Conservation (phyloP, 2,797 vertebrate genomes). For the Mus spretus region DNA sequence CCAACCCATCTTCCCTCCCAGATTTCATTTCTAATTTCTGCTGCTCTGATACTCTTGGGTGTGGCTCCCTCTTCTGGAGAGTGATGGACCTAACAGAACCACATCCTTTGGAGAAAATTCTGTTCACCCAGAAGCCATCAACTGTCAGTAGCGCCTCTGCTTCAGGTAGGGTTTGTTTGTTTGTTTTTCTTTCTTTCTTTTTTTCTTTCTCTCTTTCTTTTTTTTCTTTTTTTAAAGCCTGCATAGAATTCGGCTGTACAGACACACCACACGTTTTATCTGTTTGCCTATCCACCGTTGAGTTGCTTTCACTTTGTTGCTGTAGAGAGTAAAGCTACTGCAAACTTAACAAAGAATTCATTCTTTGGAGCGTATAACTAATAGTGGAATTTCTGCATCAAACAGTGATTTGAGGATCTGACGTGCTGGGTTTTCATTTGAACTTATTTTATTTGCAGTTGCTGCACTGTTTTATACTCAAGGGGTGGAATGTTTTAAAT, state of each 20-base stretch:
- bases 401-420: not conserved
- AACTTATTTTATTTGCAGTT: not conserved
- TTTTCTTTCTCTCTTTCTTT: no score
- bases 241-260: not conserved
- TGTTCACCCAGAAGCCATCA: not conserved
- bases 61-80: not conserved
- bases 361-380: not conserved
- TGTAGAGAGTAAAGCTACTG: not conserved
- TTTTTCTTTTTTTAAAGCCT: not conserved
- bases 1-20: not conserved
- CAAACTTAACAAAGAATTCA: not conserved
- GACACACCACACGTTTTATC: not conserved
- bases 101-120: not conserved
- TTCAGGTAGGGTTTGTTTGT: not conserved
- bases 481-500: conserved; percentile 4
- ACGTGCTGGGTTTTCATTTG: not conserved
- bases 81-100: not conserved
- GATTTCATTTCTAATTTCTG: not conserved
- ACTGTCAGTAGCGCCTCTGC: not conserved
- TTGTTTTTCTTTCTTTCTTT: no score
- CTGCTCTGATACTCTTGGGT: not conserved
- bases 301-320: not conserved
- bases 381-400: not conserved
- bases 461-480: not conserved
- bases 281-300: not conserved